Evolutionary conservation across 35 echinoderm and acorn worm species (phyloP).

Genomic region (Lytechinus variegatus): DNA sequence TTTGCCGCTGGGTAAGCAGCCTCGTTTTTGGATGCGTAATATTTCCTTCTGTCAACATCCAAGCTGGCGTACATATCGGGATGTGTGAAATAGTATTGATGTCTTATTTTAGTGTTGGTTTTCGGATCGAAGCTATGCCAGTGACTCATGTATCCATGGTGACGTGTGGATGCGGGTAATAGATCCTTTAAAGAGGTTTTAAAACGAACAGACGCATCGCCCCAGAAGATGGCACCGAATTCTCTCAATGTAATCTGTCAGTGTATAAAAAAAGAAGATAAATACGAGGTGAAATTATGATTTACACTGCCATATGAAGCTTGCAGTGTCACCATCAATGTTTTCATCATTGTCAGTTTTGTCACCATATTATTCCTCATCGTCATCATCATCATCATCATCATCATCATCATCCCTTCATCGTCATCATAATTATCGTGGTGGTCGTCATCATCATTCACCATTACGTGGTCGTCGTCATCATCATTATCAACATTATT

Average conservation of each 20-base stretch:
- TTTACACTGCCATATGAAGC: too few relatives aligned
- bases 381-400: too few relatives aligned
- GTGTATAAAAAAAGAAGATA: not conserved
- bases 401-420: too few relatives aligned
- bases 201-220: conserved; percentile 72
- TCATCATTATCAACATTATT: too few relatives aligned
- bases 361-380: too few relatives aligned
- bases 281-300: not conserved
- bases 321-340: too few relatives aligned
- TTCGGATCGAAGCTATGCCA: conserved; percentile 76
- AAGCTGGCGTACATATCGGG: conserved; percentile 61
- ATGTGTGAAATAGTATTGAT: conserved; percentile 65
- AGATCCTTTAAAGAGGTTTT: conserved; percentile 65
- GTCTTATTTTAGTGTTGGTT: not conserved
- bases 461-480: too few relatives aligned
- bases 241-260: conserved; percentile 69
- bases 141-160: conserved; percentile 73
- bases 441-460: too few relatives aligned
- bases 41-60: conserved; percentile 60
- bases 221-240: conserved; percentile 85
- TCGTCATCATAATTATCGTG: too few relatives aligned
- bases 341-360: too few relatives aligned
- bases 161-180: conserved; percentile 49
- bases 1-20: conserved; percentile 65
- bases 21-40: conserved; percentile 42